These are phyloP conservation scores for Trichomalopsis sarcophagae DNA, from an alignment of 1,140 invertebrate species.

Conservation along the genomic window DNA sequence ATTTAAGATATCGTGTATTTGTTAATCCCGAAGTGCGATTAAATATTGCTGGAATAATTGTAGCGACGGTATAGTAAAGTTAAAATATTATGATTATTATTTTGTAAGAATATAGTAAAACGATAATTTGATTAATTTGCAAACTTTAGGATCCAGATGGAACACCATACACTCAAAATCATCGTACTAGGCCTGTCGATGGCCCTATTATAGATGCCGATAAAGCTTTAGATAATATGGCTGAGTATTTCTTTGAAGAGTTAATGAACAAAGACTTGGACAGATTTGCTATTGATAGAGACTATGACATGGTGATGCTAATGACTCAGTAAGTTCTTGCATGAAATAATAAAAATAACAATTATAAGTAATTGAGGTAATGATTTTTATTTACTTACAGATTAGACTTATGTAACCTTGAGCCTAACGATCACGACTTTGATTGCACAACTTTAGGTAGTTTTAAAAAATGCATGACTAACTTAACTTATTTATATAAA, in stretches of 20 bases:
- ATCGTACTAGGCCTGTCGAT: neutral
- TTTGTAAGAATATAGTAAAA: slow-evolving; percentile 19
- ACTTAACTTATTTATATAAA: neutral
- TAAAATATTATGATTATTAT: neutral
- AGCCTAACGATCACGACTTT: neutral
- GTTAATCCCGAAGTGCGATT: slow-evolving; percentile 59
- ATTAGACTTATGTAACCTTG: slow-evolving; percentile 35
- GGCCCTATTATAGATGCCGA: slow-evolving; percentile 58
- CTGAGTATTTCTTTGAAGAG: slow-evolving; percentile 61
- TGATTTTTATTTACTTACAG: slow-evolving; percentile 22
- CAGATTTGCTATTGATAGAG: slow-evolving; percentile 52
- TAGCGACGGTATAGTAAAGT: slow-evolving; percentile 55
- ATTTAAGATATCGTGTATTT: slow-evolving; percentile 60
- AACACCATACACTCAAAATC: slow-evolving; percentile 59
- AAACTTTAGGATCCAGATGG: slow-evolving; percentile 60
- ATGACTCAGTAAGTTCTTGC: slow-evolving; percentile 57
- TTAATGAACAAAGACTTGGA: neutral
- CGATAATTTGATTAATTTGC: neutral
- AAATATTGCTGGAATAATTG: slow-evolving; percentile 61
- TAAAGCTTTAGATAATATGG: slow-evolving; percentile 57
- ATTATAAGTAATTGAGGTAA: neutral
- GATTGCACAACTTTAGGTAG: slow-evolving; percentile 41
- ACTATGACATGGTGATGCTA: slow-evolving; percentile 57
- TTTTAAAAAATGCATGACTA: neutral
- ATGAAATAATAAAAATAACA: neutral